A percentile compares a stretch with the other conserved stretches of the same genome.
phyloP scores from a whole-genome alignment of 2,113 vertebrate genomes.

The Gulo gulo region DNA sequence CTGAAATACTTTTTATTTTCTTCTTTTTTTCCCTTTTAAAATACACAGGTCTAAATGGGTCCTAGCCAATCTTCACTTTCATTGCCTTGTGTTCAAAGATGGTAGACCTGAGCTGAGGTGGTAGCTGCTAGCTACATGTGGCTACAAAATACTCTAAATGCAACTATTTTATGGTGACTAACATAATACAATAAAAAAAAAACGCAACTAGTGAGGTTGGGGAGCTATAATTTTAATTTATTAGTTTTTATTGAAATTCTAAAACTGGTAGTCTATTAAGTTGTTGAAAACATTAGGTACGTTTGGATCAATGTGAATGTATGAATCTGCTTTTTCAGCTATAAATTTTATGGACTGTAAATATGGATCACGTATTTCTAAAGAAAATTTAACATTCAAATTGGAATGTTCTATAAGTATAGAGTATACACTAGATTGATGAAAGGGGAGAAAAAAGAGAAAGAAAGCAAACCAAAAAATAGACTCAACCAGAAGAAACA shows the following conservation, averaged over 20 bases:
- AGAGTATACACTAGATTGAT: background rate
- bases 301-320: background rate
- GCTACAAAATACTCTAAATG: background rate
- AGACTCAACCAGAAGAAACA: background rate
- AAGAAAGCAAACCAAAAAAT: background rate
- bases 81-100: constrained; percentile 61
- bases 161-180: too few species aligned
- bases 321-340: background rate
- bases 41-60: constrained; percentile 77
- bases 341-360: background rate
- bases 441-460: background rate
- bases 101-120: background rate
- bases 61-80: constrained; percentile 77
- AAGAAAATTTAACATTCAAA: background rate
- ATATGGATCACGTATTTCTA: background rate
- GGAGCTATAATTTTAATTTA: background rate
- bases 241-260: background rate
- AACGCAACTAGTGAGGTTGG: background rate
- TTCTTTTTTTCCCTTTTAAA: constrained; percentile 62
- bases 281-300: background rate
- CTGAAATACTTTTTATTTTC: constrained; percentile 78
- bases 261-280: background rate
- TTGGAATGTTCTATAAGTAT: background rate
- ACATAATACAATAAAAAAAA: too few species aligned
- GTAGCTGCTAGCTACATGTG: background rate